Conservation (phyloP, 1,140 invertebrate species). For the Drosophila seguyi region DNA sequence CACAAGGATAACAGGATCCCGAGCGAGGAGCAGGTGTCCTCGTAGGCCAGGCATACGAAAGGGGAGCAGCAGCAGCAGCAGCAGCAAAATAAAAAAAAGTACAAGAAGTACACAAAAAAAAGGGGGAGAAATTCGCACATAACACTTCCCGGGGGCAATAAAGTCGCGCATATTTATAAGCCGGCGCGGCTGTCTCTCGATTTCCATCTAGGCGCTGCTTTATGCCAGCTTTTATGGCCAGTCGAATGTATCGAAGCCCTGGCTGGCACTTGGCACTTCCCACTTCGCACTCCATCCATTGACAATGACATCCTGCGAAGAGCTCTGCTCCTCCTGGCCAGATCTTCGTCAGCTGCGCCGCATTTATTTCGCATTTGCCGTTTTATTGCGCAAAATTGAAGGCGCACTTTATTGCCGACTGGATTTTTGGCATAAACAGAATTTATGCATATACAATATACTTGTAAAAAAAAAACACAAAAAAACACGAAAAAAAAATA, state of each 20-base stretch:
- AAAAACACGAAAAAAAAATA: neutral
- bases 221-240: conserved; percentile 51
- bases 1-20: conserved; percentile 20
- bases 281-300: conserved; percentile 41
- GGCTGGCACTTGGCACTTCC: conserved; percentile 19
- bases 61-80: neutral
- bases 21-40: conserved; percentile 29
- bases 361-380: conserved; percentile 61
- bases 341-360: conserved; percentile 49
- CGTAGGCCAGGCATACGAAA: conserved; percentile 14
- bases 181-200: conserved; percentile 28
- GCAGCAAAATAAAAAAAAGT: neutral
- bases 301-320: conserved; percentile 9
- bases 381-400: conserved; percentile 71
- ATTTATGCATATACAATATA: conserved; percentile 63
- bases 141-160: conserved; percentile 53
- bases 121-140: conserved; percentile 24
- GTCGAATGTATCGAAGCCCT: conserved; percentile 24
- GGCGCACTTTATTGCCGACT: conserved; percentile 67
- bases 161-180: conserved; percentile 63
- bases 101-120: neutral
- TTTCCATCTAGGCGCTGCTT: conserved; percentile 47
- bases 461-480: conserved; percentile 12
- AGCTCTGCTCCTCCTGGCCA: conserved; percentile 1
- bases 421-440: conserved; percentile 67